Conservation (phyloP, 2,113 vertebrate genomes). For the Podarcis cretensis region DNA sequence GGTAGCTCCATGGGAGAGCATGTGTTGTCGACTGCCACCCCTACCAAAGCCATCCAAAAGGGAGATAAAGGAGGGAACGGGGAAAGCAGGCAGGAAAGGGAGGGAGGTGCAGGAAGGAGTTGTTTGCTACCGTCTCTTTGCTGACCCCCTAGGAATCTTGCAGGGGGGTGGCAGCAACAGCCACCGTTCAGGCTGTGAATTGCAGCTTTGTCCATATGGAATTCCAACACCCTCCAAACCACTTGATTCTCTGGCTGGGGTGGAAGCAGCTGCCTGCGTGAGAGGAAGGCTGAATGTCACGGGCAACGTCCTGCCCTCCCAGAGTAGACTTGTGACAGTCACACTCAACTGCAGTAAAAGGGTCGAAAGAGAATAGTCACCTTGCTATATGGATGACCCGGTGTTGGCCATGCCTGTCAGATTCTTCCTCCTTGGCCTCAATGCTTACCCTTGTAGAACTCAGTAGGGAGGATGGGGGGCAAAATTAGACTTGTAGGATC, state of each 20-base stretch:
- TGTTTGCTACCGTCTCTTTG: slow-evolving; percentile 51
- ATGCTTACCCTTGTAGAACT: not conserved
- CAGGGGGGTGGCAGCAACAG: slow-evolving; percentile 70
- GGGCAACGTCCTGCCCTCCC: fast-evolving
- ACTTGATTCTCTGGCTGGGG: not conserved
- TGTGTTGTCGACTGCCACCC: not conserved
- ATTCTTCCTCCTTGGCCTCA: too few relatives aligned
- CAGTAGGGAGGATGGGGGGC: not conserved
- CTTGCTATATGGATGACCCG: not conserved
- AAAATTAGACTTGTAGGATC: not conserved
- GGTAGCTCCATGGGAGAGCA: not conserved
- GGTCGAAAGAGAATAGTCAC: not conserved
- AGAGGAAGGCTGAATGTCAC: not conserved
- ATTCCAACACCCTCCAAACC: slow-evolving; percentile 70
- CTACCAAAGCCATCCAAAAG: slow-evolving; percentile 25
- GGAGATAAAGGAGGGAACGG: slow-evolving; percentile 16
- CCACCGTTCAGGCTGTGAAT: slow-evolving; percentile 70
- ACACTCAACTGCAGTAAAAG: not conserved
- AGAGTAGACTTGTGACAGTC: fast-evolving
- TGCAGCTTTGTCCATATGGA: slow-evolving; percentile 74
- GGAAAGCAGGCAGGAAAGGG: not conserved
- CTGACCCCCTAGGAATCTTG: slow-evolving; percentile 80
- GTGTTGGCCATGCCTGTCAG: too few relatives aligned
- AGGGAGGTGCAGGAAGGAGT: not conserved
- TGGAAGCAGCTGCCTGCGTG: not conserved